These are phyloP conservation scores for Orthosia incerta DNA, from an alignment of 2,888 invertebrate species.

Conservation along the genomic window DNA sequence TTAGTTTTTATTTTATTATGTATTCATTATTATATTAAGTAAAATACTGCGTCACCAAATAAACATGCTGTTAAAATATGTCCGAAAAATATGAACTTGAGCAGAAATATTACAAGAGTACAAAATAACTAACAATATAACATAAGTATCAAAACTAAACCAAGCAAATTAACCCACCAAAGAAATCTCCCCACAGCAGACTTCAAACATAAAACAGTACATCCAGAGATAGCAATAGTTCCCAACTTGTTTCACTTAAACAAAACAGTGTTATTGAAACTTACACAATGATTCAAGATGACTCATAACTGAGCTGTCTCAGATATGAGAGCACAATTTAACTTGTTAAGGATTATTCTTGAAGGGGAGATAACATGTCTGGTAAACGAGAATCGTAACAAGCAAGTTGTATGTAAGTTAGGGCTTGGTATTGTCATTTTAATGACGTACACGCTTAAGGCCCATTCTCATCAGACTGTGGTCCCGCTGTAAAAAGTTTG, in stretches of 20 bases:
- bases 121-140: background rate
- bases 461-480: background rate
- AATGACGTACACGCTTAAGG: constrained; percentile 52
- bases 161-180: constrained; percentile 3
- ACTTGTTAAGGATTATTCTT: constrained; percentile 69
- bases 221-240: constrained; percentile 60
- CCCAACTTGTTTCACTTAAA: constrained; percentile 62
- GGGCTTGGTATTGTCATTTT: constrained; percentile 61
- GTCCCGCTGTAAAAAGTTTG: background rate
- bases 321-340: constrained; percentile 66
- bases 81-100: too few species aligned
- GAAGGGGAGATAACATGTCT: constrained; percentile 63
- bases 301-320: constrained; percentile 45
- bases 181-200: constrained; percentile 33
- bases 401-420: constrained; percentile 56
- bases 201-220: constrained; percentile 41
- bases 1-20: too few species aligned
- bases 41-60: too few species aligned
- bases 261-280: constrained; percentile 65
- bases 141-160: background rate
- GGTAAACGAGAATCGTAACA: constrained; percentile 58
- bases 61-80: too few species aligned
- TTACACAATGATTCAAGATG: constrained; percentile 68
- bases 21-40: too few species aligned
- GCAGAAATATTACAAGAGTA: too few species aligned